Evolutionary conservation across 1,140 invertebrate genomes (phyloP).

Genomic region (Trypoxylus dichotomus): DNA sequence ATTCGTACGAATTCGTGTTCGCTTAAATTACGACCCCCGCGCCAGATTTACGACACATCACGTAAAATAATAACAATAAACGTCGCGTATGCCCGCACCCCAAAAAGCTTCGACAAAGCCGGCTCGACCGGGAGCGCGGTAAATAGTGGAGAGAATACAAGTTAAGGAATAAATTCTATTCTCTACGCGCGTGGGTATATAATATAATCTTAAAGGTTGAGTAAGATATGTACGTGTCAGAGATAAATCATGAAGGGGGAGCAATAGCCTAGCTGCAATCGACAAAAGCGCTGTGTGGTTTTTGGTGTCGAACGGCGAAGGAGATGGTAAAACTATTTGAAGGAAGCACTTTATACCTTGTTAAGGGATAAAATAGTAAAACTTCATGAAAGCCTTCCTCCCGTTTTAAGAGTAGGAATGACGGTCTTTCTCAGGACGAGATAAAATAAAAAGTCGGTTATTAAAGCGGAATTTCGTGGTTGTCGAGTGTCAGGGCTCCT

Average conservation of each 20-base stretch:
- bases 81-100: neutral
- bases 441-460: too few species aligned
- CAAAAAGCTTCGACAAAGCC: neutral
- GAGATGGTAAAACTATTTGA: neutral
- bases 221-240: neutral
- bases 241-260: neutral
- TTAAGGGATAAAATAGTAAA: neutral
- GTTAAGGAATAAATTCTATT: neutral
- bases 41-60: neutral
- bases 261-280: neutral
- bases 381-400: too few species aligned
- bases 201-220: constrained; percentile 1
- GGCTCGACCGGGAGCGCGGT: neutral
- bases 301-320: neutral
- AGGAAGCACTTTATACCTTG: neutral
- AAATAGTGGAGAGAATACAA: neutral
- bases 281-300: neutral
- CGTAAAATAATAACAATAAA: constrained; percentile 8
- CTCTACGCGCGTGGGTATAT: neutral
- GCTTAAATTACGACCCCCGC: neutral
- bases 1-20: neutral
- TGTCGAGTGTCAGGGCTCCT: too few species aligned
- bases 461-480: too few species aligned
- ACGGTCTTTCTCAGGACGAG: too few species aligned
- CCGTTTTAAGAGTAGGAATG: too few species aligned